phyloP scores from a whole-genome alignment of 2,113 vertebrate genomes.

The Phalacrocorax carbo region DNA sequence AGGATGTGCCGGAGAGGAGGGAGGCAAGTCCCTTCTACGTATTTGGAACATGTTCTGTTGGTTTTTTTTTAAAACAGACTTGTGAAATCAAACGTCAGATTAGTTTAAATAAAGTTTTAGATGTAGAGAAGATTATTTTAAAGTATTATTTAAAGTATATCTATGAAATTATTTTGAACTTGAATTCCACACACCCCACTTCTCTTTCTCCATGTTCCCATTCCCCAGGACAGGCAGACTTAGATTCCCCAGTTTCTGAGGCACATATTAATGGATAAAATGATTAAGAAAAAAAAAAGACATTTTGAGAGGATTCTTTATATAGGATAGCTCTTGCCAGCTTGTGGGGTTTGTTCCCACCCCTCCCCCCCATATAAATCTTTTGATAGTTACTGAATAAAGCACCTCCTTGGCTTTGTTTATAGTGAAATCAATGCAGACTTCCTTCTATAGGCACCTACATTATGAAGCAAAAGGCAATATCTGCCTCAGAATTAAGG shows the following conservation, averaged over 20 bases:
- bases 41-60: background rate
- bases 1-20: background rate
- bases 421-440: background rate
- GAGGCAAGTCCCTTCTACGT: background rate
- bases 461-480: background rate
- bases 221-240: background rate
- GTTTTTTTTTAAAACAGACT: background rate
- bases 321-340: background rate
- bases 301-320: background rate
- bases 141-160: background rate
- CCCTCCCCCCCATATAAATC: background rate
- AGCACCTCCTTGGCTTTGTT: constrained; percentile 22
- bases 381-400: background rate
- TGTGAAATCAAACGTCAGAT: background rate
- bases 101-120: background rate
- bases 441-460: background rate
- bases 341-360: background rate
- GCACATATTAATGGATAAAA: background rate
- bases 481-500: background rate
- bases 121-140: background rate
- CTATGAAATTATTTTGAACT: background rate
- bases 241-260: background rate
- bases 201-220: background rate
- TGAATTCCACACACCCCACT: background rate
- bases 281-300: background rate